These are phyloP conservation scores for Clytia hemisphaerica DNA, from an alignment of 30 jellyfish, hydroid and myxozoan genomes.

Conservation along the genomic window DNA sequence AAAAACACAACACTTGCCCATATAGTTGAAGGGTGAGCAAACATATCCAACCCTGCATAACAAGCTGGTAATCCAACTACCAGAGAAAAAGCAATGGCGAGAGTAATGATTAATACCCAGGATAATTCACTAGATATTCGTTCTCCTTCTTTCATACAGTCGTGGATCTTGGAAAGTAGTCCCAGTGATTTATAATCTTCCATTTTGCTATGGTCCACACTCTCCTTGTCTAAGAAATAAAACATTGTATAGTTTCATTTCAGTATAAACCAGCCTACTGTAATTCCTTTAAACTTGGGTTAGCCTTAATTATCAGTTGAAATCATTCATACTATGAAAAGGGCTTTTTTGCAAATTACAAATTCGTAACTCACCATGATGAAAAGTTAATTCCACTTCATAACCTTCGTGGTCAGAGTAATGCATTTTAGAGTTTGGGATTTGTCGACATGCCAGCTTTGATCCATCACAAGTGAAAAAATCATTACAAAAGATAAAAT, in stretches of 20 bases:
- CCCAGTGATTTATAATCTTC: not conserved
- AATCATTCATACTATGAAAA: not conserved
- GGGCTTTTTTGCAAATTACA: not conserved
- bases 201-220: not conserved
- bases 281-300: not conserved
- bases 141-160: slow-evolving; percentile 40
- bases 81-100: slow-evolving; percentile 28
- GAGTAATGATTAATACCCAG: slow-evolving; percentile 37
- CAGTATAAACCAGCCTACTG: too few species aligned
- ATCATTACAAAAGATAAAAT: slow-evolving; percentile 42
- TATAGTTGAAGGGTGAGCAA: slow-evolving; percentile 26
- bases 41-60: slow-evolving; percentile 29
- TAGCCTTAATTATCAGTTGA: not conserved
- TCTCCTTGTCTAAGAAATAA: too few species aligned
- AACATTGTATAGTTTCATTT: too few species aligned
- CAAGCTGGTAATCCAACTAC: slow-evolving; percentile 43
- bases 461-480: slow-evolving; percentile 25
- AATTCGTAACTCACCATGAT: slow-evolving; percentile 9
- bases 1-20: slow-evolving; percentile 52
- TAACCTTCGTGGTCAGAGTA: slow-evolving; percentile 87
- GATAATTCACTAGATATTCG: slow-evolving; percentile 36
- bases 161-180: not conserved
- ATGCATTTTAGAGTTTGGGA: slow-evolving; percentile 45
- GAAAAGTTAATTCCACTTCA: slow-evolving; percentile 27
- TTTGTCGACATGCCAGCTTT: slow-evolving; percentile 37